Conservation (phyloP, 1,140 invertebrate species). For the Temnothorax longispinosus region DNA sequence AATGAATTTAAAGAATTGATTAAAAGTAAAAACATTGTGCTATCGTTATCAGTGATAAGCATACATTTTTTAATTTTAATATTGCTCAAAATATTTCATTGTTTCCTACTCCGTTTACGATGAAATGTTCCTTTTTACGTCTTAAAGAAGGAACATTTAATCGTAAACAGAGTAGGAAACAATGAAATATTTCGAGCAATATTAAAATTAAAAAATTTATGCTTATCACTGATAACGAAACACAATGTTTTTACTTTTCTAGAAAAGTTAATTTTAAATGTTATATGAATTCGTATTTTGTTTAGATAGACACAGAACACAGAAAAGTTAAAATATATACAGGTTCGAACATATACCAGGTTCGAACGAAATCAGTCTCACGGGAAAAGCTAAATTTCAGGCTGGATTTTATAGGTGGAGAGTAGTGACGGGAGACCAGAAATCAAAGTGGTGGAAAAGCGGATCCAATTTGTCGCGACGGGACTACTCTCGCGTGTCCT, state of each 20-base stretch:
- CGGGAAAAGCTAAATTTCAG: slow-evolving; percentile 20
- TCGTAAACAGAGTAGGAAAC: not conserved
- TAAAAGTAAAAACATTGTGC: not conserved
- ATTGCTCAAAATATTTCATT: not conserved
- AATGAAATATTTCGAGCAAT: not conserved
- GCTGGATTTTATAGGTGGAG: slow-evolving; percentile 19
- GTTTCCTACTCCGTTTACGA: not conserved
- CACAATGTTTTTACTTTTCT: not conserved
- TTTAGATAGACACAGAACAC: not conserved
- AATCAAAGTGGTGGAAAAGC: slow-evolving; percentile 39
- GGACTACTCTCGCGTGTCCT: not conserved
- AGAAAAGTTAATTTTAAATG: not conserved
- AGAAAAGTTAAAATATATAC: not conserved
- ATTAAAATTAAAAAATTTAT: not conserved
- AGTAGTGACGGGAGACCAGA: not conserved
- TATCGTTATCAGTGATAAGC: not conserved
- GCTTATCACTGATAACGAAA: not conserved
- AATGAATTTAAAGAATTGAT: not conserved
- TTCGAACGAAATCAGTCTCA: slow-evolving; percentile 11
- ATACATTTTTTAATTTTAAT: not conserved
- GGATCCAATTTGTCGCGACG: slow-evolving; percentile 45
- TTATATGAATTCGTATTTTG: not conserved
- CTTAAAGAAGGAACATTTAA: not conserved
- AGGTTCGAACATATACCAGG: too few relatives aligned
- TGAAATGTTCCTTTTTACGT: not conserved